Conservation (phyloP, 2,797 vertebrate species). For the Geotrypetes seraphini region DNA sequence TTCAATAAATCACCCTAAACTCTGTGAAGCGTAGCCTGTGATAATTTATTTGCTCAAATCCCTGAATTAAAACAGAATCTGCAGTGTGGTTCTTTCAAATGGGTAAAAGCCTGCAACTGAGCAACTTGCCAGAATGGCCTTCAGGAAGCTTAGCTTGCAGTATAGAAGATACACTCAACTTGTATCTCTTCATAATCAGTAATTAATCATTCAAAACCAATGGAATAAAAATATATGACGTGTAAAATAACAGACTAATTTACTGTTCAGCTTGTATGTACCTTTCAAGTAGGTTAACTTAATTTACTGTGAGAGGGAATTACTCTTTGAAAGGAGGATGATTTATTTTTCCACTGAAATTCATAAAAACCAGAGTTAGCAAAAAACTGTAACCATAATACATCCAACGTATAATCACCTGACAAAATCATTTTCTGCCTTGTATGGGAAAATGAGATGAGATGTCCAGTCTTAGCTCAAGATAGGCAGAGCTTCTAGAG, state of each 20-base stretch:
- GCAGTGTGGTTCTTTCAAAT: no score
- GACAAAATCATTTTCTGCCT: no score
- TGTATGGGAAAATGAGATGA: conserved; percentile 2
- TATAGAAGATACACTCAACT: conserved; percentile 5
- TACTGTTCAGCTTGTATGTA: not conserved
- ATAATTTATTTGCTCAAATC: not conserved
- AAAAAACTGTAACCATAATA: no score
- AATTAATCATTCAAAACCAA: conserved; percentile 6
- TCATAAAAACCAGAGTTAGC: no score
- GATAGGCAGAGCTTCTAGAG: not conserved
- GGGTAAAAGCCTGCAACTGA: no score
- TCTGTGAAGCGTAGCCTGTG: not conserved
- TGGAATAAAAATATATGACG: conserved; percentile 11
- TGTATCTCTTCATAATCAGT: conserved; percentile 2
- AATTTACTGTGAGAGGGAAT: conserved; percentile 3
- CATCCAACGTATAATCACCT: not conserved
- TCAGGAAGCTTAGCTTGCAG: no score
- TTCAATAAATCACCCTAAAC: not conserved
- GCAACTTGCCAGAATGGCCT: no score
- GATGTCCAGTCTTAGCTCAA: not conserved
- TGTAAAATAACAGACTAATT: conserved; percentile 14
- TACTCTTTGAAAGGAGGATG: conserved; percentile 2
- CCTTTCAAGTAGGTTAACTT: not conserved
- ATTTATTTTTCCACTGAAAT: not conserved
- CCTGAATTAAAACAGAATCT: not conserved